Evolutionary conservation across 2,113 vertebrate genomes (phyloP).

Genomic region (Sterrhoptilus dennistouni): DNA sequence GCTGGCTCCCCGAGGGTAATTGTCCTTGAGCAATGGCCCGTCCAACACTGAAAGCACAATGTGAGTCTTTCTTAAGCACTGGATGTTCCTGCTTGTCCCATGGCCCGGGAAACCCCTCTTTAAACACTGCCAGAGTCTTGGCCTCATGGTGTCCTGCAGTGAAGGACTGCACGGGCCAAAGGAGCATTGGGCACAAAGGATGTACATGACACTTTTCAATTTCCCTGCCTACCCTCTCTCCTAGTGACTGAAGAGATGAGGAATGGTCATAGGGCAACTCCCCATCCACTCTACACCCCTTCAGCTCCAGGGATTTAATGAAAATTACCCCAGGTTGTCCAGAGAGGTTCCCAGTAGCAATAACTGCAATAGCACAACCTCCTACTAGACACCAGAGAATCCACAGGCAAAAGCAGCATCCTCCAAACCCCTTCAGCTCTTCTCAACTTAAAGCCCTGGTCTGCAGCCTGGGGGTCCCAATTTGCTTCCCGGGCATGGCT

Average conservation of each 20-base stretch:
- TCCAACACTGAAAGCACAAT: background rate
- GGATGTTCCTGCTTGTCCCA: background rate
- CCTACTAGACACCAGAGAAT: background rate
- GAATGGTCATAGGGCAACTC: background rate
- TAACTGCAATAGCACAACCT: background rate
- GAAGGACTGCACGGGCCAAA: accelerated
- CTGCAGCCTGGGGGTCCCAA: background rate
- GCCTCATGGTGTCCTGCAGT: background rate
- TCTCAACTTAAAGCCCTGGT: background rate
- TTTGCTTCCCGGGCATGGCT: accelerated
- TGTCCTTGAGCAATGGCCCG: background rate
- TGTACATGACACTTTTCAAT: background rate
- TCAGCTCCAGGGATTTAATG: background rate
- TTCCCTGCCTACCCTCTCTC: background rate
- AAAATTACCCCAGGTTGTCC: background rate
- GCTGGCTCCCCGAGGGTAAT: background rate
- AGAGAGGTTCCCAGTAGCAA: background rate
- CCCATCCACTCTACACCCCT: background rate
- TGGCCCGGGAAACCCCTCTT: slow-evolving; percentile 13
- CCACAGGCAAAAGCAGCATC: background rate
- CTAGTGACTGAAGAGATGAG: accelerated
- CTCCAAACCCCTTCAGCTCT: background rate
- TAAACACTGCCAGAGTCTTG: background rate
- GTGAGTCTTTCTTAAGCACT: slow-evolving; percentile 1
- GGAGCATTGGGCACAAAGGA: background rate